A percentile compares a stretch with the other conserved stretches of the same genome.
phyloP scores from a whole-genome alignment of 1,140 invertebrate species.

The Tetragonula clypearis region DNA sequence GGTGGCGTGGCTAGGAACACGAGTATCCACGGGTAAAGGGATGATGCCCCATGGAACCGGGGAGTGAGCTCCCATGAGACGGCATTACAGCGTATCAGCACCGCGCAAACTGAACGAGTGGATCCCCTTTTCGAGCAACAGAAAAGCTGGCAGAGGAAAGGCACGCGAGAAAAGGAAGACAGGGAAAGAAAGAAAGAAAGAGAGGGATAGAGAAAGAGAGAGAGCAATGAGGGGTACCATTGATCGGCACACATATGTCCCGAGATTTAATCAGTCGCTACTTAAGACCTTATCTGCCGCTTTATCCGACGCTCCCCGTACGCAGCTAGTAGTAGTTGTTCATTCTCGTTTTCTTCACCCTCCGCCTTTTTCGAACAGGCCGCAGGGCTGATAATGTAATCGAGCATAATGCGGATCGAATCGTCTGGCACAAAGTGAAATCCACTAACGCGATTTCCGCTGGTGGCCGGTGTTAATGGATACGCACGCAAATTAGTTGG shows the following conservation, averaged over 20 bases:
- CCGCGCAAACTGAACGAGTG: conserved; percentile 78
- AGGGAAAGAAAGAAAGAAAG: conserved; percentile 1
- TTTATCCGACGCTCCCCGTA: conserved; percentile 65
- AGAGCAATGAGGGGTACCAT: conserved; percentile 64
- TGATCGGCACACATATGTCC: conserved; percentile 80
- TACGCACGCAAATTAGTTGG: conserved; percentile 71
- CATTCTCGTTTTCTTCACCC: conserved; percentile 11
- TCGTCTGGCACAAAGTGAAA: conserved; percentile 67
- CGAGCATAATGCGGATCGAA: conserved; percentile 75
- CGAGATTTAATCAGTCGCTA: conserved; percentile 81
- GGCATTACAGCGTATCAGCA: conserved; percentile 80
- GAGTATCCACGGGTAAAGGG: conserved; percentile 47
- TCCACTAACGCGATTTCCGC: conserved; percentile 70
- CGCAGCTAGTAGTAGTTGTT: conserved; percentile 34
- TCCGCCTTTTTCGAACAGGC: conserved; percentile 23
- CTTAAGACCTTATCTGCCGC: conserved; percentile 78
- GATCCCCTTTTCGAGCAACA: conserved; percentile 62
- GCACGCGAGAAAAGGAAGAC: conserved; percentile 17
- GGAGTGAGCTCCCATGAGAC: conserved; percentile 73
- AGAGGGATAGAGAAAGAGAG: conserved; percentile 27
- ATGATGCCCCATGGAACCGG: conserved; percentile 41
- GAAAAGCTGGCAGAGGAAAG: conserved; percentile 30
- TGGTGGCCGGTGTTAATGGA: conserved; percentile 65
- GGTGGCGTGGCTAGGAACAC: conserved; percentile 41
- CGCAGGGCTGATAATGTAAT: conserved; percentile 74